Percentiles rank a stretch among this genome's conserved stretches.
Evolutionary conservation across 2,888 invertebrate genomes (phyloP).

Genomic region (Vanessa cardui): DNA sequence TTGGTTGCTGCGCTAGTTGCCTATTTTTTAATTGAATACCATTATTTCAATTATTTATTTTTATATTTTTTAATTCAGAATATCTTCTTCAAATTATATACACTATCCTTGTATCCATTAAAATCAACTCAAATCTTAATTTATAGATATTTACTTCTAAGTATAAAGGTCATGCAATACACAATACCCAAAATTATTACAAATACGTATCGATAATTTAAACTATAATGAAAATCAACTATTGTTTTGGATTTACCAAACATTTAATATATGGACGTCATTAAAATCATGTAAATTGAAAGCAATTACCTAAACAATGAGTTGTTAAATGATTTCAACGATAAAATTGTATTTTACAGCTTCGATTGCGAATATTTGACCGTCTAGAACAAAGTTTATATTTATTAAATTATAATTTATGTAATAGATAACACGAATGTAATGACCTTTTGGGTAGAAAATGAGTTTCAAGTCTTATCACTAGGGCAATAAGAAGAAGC

Average conservation of each 20-base stretch:
- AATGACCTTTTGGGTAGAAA: too few relatives aligned
- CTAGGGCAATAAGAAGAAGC: too few relatives aligned
- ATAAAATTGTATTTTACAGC: conserved; percentile 25
- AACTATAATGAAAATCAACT: conserved; percentile 3
- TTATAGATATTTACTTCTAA: too few relatives aligned
- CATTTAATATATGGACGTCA: conserved; percentile 10
- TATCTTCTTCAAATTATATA: background rate
- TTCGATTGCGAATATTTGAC: conserved; percentile 12
- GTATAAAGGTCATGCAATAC: too few relatives aligned
- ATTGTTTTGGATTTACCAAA: conserved; percentile 17
- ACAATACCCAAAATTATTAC: background rate
- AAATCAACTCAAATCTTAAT: too few relatives aligned
- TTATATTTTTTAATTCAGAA: background rate
- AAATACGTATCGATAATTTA: background rate
- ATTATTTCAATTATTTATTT: background rate
- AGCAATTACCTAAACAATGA: conserved; percentile 36
- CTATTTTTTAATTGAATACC: conserved; percentile 8
- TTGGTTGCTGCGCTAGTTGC: conserved; percentile 3
- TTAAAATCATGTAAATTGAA: conserved; percentile 37
- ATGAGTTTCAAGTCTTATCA: too few relatives aligned
- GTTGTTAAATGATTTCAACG: conserved; percentile 25
- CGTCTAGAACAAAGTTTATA: background rate
- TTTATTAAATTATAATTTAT: background rate
- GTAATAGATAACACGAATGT: too few relatives aligned
- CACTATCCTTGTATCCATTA: background rate